Base-by-base conservation (phyloP, 1,140 invertebrate species). In the Colletes gigas region DNA sequence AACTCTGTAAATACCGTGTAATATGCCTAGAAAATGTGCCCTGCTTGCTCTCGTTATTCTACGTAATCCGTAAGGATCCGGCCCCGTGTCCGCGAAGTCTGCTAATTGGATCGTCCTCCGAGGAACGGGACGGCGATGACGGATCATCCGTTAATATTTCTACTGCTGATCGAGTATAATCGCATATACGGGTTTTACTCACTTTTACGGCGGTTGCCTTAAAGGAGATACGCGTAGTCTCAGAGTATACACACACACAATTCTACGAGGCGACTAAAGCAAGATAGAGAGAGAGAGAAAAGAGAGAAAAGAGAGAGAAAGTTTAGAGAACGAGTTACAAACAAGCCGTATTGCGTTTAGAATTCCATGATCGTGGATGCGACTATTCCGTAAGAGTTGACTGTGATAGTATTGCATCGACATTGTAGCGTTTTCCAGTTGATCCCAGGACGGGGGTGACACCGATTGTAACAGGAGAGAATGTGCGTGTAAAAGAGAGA, bases 1-100 rank as follows among this genome's bases (percentile, higher is more conserved):
- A 83, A 88, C 78, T 86, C 90, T 92, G 91, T 92, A 92, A 90
- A 92, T 92, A 92, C 57, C 88, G 88, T 92, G 88, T 92, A 92
- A 91, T 92, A 91, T 90, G 88, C 89, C 86, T 90, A 90, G 83
- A 85, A 86, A 89, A 85, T 85, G 70, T 84, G 81, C 83, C 85
- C 84, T 74, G 88, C 87, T 89, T 90, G 83, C 82, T 84, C 83
- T 82, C 84, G 65, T 87, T 78, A 83, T 66, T 82, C 68, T 57
- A 54, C 55, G 60, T 57, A 59, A 69, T 66, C 52, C 66, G n/a
- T 60, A 69, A 75, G 78, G 66, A 78, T 63, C 59, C 55, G 66
- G 72, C 30, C 66, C 66, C 52, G 57, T 68, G 57, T 52, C 57
- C 81, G 14, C 9, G 54, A 73, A 60, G 52, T 19, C 41, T 30